Evolutionary conservation across 2,888 invertebrate species (phyloP).

Genomic region (Allacma fusca): DNA sequence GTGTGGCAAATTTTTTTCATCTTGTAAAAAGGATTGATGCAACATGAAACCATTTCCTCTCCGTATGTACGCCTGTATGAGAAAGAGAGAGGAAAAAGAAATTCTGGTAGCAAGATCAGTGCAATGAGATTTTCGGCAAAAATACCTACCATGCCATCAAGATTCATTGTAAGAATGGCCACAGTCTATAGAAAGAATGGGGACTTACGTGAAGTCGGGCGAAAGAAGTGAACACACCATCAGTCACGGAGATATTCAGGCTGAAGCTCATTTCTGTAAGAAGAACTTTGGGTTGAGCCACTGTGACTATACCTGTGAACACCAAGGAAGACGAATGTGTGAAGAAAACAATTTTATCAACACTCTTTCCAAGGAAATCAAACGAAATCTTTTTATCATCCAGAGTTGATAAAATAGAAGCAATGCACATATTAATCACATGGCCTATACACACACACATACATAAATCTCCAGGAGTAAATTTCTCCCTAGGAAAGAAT

Average conservation of each 20-base stretch:
- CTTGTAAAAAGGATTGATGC: slow-evolving; percentile 13
- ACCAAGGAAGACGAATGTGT: slow-evolving; percentile 35
- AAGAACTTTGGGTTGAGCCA: slow-evolving; percentile 79
- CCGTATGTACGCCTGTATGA: too few species aligned
- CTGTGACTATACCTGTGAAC: slow-evolving; percentile 70
- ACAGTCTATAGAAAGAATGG: slow-evolving; percentile 8
- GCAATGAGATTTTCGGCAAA: slow-evolving; percentile 8
- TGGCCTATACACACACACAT: not conserved
- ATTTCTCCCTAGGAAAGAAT: not conserved
- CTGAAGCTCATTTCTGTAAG: slow-evolving; percentile 73
- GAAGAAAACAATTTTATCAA: slow-evolving; percentile 22
- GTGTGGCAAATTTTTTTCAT: not conserved
- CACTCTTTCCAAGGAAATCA: slow-evolving; percentile 21
- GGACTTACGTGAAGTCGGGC: slow-evolving; percentile 67
- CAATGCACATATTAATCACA: slow-evolving; percentile 15
- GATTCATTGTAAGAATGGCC: not conserved
- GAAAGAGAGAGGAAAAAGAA: not conserved
- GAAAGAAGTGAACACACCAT: slow-evolving; percentile 93
- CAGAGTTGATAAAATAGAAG: slow-evolving; percentile 20
- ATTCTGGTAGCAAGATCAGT: not conserved
- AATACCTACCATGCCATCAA: not conserved
- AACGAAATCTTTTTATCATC: slow-evolving; percentile 34
- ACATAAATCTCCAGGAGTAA: slow-evolving; percentile 1
- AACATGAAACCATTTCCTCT: slow-evolving; percentile 22
- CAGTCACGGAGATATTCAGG: slow-evolving; percentile 92